Conservation (phyloP, 2,888 invertebrate species). For the Ochropleura plecta region DNA sequence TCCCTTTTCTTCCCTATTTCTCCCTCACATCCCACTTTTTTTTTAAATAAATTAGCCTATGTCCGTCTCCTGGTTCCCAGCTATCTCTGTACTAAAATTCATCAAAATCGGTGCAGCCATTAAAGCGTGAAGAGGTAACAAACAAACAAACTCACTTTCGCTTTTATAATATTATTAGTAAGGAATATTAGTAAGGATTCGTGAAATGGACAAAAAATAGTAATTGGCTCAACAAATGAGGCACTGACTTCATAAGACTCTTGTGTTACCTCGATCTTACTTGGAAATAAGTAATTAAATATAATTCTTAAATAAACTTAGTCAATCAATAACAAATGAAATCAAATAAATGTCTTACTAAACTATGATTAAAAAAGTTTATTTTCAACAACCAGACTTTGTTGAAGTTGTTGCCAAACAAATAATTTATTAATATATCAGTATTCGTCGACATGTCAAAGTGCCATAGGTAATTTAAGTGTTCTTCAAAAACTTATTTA, state of each 20-base stretch:
- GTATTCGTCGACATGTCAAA: slow-evolving; percentile 4
- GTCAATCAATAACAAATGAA: slow-evolving; percentile 21
- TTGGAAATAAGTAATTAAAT: neutral
- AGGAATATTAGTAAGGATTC: too few species aligned
- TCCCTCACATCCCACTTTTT: too few species aligned
- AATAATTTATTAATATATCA: slow-evolving; percentile 28
- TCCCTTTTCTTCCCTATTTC: too few species aligned
- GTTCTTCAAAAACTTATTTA: slow-evolving; percentile 49
- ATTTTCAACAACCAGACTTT: neutral
- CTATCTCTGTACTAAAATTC: too few species aligned
- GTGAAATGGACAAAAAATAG: too few species aligned
- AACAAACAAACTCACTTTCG: too few species aligned
- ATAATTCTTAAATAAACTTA: neutral
- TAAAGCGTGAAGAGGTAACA: too few species aligned
- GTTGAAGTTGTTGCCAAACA: slow-evolving; percentile 25
- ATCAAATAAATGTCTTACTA: slow-evolving; percentile 2
- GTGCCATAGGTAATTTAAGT: slow-evolving; percentile 8
- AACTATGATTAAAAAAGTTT: slow-evolving; percentile 51
- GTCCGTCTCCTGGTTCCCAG: too few species aligned
- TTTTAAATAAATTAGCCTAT: too few species aligned
- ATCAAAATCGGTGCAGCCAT: too few species aligned
- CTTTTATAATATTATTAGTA: too few species aligned
- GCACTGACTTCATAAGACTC: neutral
- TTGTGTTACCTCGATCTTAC: neutral
- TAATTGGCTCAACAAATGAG: neutral